These are phyloP conservation scores for Epinotia demarniana DNA, from an alignment of 2,888 invertebrate genomes.

Conservation along the genomic window DNA sequence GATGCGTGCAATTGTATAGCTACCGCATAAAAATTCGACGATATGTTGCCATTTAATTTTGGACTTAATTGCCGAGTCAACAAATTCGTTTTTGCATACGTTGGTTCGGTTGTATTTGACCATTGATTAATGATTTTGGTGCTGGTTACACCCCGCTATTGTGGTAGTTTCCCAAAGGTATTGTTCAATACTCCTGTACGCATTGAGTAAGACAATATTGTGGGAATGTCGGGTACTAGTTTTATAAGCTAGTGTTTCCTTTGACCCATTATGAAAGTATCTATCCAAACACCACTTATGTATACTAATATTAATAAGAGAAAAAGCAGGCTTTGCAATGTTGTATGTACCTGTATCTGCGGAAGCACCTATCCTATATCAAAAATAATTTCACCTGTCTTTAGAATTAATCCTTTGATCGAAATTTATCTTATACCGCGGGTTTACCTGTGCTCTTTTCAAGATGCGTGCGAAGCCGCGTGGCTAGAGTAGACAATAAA, in stretches of 20 bases:
- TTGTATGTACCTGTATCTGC: no score
- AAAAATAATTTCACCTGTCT: no score
- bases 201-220: slow-evolving; percentile 24
- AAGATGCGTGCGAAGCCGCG: no score
- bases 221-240: slow-evolving; percentile 26
- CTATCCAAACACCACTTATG: not conserved
- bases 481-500: no score
- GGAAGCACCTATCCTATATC: no score
- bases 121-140: slow-evolving; percentile 44
- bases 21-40: slow-evolving; percentile 41
- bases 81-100: not conserved
- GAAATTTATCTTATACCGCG: no score
- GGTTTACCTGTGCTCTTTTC: no score
- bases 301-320: no score
- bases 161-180: slow-evolving; percentile 48
- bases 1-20: slow-evolving; percentile 63
- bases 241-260: slow-evolving; percentile 25
- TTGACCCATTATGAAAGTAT: slow-evolving; percentile 5
- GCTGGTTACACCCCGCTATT: slow-evolving; percentile 60
- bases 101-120: not conserved
- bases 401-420: no score
- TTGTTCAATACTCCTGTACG: slow-evolving; percentile 53
- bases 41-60: slow-evolving; percentile 1
- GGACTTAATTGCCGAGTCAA: not conserved
- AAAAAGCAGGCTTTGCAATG: no score